Base-by-base conservation (phyloP, 2,113 vertebrate genomes). In the Toxotes chatareus region DNA sequence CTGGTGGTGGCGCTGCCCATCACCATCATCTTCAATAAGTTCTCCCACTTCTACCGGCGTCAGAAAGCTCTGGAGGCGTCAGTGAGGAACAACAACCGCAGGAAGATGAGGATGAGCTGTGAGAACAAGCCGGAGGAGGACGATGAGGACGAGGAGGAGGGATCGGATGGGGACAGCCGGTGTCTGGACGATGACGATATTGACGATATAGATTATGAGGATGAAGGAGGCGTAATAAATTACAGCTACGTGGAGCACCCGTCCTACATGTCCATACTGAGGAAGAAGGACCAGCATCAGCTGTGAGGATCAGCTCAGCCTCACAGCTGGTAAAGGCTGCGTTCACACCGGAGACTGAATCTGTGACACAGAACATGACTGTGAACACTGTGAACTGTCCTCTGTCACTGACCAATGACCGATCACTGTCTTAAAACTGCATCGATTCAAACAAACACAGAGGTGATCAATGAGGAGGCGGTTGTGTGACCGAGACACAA, bases 21-120 rank as follows among this genome's bases (percentile, higher is more conserved):
- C 94, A 98, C 98, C 81, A 98, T 99, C 94, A 99, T 99, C 94
- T 99, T 99, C 95, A 99, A 99, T 93, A 99, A 99, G 94, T 99
- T 99, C 94, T 99, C 98, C 53, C 97, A 98, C 92, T 99, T 99
- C 93, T 99, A 99, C 92, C 96, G 96, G 73, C 94, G 95, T 60
- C 97, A 99, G 95, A 99, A 97, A 89, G 98, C 97, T 0, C 95
- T 99, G 86, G 98, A 99, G 91, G 98, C 97, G 0, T 97, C 97
- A 0, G 98, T 99, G 71, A 95, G 97, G 86, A 96, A 97, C 94
- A 96, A 95, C 8, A 95, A 95, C 70, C 92, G 93, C 87, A 92
- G 85, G 74, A 87, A 9, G 78, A 36, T 71, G 32, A 80, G 67
- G 60, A 42, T 82, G 59, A 87, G 44, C 66, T 79, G 83, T 9